Percentiles rank a stretch among this genome's conserved stretches.
Conservation (phyloP, 2,113 vertebrate genomes). For the Tragelaphus imberbis region DNA sequence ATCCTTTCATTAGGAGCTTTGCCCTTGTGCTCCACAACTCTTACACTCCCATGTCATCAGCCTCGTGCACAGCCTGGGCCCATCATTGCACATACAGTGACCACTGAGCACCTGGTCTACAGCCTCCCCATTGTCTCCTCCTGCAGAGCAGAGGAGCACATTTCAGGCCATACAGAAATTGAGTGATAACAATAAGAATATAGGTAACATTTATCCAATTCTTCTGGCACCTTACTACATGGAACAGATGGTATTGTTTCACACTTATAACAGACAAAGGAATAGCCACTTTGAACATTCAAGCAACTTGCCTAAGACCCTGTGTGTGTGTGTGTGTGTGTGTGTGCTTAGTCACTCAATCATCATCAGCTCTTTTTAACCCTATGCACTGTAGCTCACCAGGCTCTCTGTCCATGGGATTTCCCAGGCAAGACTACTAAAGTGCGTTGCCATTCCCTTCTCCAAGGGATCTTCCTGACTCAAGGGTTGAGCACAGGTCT, state of each 20-base stretch:
- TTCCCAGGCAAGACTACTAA: background rate
- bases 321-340: too few relatives aligned
- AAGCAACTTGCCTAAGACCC: background rate
- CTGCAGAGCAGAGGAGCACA: background rate
- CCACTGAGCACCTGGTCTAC: background rate
- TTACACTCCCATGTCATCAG: background rate
- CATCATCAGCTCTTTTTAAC: background rate
- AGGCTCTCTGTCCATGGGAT: background rate
- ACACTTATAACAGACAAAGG: background rate
- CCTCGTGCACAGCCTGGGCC: background rate
- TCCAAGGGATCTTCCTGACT: background rate
- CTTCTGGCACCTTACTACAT: background rate
- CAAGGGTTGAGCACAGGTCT: background rate
- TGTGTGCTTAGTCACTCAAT: background rate
- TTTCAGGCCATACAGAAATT: background rate
- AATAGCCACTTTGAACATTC: background rate
- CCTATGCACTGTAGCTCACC: background rate
- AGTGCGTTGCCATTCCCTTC: background rate
- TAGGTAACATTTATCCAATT: background rate
- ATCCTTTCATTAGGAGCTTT: background rate
- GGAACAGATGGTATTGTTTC: background rate
- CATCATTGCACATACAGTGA: background rate
- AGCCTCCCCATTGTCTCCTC: background rate
- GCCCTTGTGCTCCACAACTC: background rate
- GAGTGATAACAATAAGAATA: background rate